Conservation (phyloP, 2,888 invertebrate genomes). For the Tachina grossa region DNA sequence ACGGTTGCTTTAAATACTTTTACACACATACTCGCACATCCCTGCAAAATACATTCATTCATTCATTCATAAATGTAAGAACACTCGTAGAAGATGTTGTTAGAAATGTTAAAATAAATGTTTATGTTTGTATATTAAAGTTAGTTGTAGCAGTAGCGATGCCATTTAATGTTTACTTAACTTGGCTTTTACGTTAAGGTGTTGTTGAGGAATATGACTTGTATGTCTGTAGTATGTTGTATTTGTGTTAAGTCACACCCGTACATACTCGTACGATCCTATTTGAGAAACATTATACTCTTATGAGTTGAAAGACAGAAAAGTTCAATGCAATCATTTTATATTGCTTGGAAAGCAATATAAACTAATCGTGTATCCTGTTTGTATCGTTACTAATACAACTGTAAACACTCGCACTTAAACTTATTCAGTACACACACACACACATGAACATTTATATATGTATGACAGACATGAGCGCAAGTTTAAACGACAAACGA, state of each 20-base stretch:
- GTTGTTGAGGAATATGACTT: constrained; percentile 53
- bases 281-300: constrained; percentile 37
- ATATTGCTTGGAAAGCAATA: constrained; percentile 71
- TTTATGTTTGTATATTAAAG: constrained; percentile 50
- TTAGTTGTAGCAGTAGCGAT: constrained; percentile 22
- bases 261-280: constrained; percentile 1
- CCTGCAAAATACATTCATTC: background rate
- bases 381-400: constrained; percentile 62
- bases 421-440: constrained; percentile 17
- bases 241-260: constrained; percentile 19
- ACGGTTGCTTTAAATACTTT: constrained; percentile 43
- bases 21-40: background rate
- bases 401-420: constrained; percentile 39
- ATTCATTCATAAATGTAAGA: background rate
- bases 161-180: constrained; percentile 68
- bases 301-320: constrained; percentile 49
- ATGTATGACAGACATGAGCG: background rate
- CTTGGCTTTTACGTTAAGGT: constrained; percentile 66
- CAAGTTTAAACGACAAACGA: constrained; percentile 62
- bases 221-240: background rate
- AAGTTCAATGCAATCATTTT: constrained; percentile 72
- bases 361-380: constrained; percentile 71
- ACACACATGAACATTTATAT: background rate
- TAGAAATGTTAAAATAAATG: constrained; percentile 17
- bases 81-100: background rate